Evolutionary conservation across 2,113 vertebrate species (phyloP).

Genomic region (Oreochromis spilurus): DNA sequence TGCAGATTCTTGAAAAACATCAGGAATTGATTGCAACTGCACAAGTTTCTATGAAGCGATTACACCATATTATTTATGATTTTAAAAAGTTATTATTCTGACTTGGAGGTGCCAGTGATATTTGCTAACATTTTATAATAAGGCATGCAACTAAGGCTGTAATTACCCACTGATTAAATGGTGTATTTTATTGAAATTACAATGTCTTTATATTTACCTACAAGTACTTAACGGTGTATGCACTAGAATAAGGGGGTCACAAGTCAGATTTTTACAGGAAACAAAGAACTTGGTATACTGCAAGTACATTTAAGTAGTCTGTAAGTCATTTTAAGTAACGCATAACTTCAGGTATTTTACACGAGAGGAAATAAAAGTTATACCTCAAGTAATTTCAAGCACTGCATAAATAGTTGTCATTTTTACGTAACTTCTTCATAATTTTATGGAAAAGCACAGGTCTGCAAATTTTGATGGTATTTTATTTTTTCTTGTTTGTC

Average conservation of each 20-base stretch:
- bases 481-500: background rate
- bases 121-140: background rate
- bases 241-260: background rate
- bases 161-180: background rate
- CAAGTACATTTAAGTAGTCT: background rate
- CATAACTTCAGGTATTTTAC: background rate
- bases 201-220: background rate
- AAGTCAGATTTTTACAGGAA: background rate
- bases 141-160: background rate
- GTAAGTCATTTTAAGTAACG: fast-evolving
- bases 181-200: background rate
- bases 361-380: background rate
- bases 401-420: background rate
- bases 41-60: background rate
- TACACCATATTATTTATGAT: background rate
- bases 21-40: background rate
- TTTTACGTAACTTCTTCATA: background rate
- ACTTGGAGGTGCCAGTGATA: background rate
- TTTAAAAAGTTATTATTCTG: background rate
- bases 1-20: background rate
- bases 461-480: background rate
- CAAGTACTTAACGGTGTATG: background rate
- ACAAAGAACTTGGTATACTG: background rate
- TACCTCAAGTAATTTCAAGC: background rate
- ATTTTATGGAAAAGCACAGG: background rate